Evolutionary conservation across 2,113 vertebrate species (phyloP), one percentile per base, ranked within the genome.

Genomic region (Nematolebias whitei): DNA sequence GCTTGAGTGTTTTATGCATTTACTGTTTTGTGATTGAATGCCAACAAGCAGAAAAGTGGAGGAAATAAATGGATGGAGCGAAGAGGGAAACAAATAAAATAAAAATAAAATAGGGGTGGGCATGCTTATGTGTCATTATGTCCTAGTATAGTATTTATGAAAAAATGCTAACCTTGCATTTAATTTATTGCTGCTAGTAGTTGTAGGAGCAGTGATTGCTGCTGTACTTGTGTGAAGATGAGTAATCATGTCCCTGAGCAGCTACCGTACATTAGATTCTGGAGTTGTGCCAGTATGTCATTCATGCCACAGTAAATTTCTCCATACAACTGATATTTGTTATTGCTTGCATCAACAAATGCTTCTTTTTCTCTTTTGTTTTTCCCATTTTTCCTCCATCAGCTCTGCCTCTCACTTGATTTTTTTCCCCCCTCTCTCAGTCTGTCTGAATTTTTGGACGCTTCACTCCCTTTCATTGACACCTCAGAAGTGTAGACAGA

Each of bases 1-100:
- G 62, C 72, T 64, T 35, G 72, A 89, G 85, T 86, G 82, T 80
- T 90, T 91, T 81, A 89, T 87, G 80, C 81, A 88, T 91, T 92
- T 88, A 74, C 76, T 79, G 65, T 23, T 62, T 87, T 85, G 79
- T 89, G 86, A 86, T 73, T 45, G 47, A 82, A 86, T 26, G 85
- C 86, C 88, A 87, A 78, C 39, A 20, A 78, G 77, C 60, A 53
- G 78, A 32, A 68, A 85, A 81, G 63, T 62, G 58, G 44, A 48
- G 41, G 53, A 64, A 53, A 68, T 75, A 62, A 68, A 57, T 52
- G 45, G 49, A 45, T 61, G 63, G 43, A 62, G 52, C 19, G 66
- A 39, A 55, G 48, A 38, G 58, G 55, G 4, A 5, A 23, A 35
- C n/a, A n/a, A n/a, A n/a, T n/a, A n/a, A n/a, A n/a, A n/a, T n/a